Base-by-base conservation (phyloP, 2,888 invertebrate genomes). In the Thecophora atra region DNA sequence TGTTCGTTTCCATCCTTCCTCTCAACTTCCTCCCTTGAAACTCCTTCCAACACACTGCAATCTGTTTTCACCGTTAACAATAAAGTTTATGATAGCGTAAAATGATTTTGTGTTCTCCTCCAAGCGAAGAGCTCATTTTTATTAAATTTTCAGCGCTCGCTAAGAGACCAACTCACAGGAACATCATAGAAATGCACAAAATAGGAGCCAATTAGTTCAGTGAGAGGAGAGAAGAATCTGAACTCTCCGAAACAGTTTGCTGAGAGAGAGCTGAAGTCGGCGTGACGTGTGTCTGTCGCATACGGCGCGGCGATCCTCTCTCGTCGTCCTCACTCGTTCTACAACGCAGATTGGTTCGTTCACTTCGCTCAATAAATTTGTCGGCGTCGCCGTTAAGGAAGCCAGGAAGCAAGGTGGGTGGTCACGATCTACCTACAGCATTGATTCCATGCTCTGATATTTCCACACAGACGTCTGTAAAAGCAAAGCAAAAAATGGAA, bases 401-500 rank as follows among this genome's bases (percentile, higher is more conserved):
- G 73, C 64, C 72, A 58, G 65, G 66, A 73, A 67, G 70, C 73
- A 60, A 64, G 72, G 72, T 75, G 73, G 75, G 74, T 74, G 74
- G 74, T 73, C 28, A 24, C 58, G 24, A 58, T 69, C 28, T 51
- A 44, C 51, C 52, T 56, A n/a, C 30, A 37, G 69, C 47, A 30
- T 42, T 37, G 37, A 37, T 37, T 37, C 37, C 6, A 37, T 37
- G 37, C 37, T 37, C 11, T 37, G 37, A 37, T 37, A 1, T 37
- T 37, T 37, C 2, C 11, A n/a, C n/a, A n/a, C n/a, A n/a, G n/a
- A n/a, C n/a, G n/a, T n/a, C n/a, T n/a, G n/a, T n/a, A n/a, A n/a
- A n/a, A n/a, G n/a, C n/a, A n/a, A n/a, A n/a, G n/a, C n/a, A n/a
- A n/a, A n/a, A n/a, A n/a, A n/a, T n/a, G n/a, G n/a, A n/a, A n/a